Percentiles rank a stretch among this genome's conserved stretches.
Evolutionary conservation across 2,888 invertebrate genomes (phyloP).

Genomic region (Tigriopus californicus): DNA sequence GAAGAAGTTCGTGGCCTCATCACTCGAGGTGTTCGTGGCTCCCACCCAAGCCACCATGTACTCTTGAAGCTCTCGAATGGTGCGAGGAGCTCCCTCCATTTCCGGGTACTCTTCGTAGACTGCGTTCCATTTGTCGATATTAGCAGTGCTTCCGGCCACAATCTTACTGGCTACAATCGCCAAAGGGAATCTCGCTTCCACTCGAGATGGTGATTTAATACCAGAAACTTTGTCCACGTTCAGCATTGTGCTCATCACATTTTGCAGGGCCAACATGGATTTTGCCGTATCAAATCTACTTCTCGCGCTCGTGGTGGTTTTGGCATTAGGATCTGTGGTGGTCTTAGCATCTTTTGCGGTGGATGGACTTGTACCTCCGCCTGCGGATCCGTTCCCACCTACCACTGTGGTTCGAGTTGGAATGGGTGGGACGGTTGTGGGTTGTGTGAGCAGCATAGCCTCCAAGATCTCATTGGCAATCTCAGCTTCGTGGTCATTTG

Average conservation of each 20-base stretch:
- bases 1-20: conserved; percentile 5
- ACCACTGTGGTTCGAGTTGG: conserved; percentile 10
- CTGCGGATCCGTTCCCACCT: background rate
- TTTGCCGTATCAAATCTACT: background rate
- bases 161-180: background rate
- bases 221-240: background rate
- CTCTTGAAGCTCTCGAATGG: conserved; percentile 5
- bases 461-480: conserved; percentile 6
- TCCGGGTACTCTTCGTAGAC: background rate
- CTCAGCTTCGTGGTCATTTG: background rate
- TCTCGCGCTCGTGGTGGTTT: background rate
- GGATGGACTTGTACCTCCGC: background rate
- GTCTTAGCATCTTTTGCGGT: background rate
- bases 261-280: background rate
- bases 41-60: conserved; percentile 9
- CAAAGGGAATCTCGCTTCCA: conserved; percentile 3
- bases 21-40: background rate
- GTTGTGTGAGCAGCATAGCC: conserved; percentile 9
- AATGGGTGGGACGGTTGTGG: background rate
- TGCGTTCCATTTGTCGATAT: conserved; percentile 6
- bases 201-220: background rate
- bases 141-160: background rate
- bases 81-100: conserved; percentile 4
- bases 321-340: background rate
- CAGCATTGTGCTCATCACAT: background rate